Conservation (phyloP, 2,797 vertebrate genomes). For the Stomatorhinus walkeri region DNA sequence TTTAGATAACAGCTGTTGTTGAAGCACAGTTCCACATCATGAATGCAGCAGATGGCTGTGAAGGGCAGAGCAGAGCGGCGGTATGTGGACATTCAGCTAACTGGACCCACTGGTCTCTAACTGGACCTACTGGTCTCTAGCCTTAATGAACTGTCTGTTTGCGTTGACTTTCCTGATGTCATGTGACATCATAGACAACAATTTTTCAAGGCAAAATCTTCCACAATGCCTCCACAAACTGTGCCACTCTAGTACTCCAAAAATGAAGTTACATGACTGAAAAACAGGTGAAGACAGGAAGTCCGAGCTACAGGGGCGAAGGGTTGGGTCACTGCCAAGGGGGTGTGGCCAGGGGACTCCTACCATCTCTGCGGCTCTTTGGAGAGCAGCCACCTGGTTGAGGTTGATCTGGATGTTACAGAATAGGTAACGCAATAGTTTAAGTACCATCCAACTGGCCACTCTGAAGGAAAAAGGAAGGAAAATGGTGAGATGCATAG, state of each 20-base stretch:
- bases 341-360: neutral
- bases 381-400: conserved; percentile 73
- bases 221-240: neutral
- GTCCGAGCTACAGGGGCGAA: neutral
- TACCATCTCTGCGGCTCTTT: conserved; percentile 62
- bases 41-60: neutral
- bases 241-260: neutral
- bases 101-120: neutral
- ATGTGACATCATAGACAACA: neutral
- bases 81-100: neutral
- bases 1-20: neutral
- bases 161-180: neutral
- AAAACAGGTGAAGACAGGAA: neutral
- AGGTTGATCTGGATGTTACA: conserved; percentile 70
- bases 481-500: neutral
- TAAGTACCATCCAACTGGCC: conserved; percentile 71
- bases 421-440: conserved; percentile 65
- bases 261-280: neutral
- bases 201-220: neutral
- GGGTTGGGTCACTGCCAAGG: too few species aligned
- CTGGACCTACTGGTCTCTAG: neutral
- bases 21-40: neutral
- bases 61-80: neutral
- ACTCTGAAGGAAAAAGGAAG: conserved; percentile 50
- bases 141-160: neutral